Conservation (phyloP, 2,797 vertebrate species). For the Lateolabrax maculatus region DNA sequence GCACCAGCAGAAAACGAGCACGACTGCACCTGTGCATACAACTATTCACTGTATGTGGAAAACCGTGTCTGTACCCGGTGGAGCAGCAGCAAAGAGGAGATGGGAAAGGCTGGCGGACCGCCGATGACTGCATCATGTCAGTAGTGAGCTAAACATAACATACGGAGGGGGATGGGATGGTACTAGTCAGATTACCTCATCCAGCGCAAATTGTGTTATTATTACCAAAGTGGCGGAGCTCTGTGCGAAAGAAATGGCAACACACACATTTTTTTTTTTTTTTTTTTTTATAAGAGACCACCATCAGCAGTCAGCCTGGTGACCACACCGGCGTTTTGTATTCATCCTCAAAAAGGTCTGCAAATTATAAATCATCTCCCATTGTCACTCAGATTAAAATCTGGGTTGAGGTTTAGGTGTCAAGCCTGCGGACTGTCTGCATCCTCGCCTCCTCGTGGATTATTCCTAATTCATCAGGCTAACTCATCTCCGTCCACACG, state of each 20-base stretch:
- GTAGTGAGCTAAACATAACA: constrained; percentile 67
- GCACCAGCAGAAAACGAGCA: constrained; percentile 34
- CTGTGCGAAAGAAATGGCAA: constrained; percentile 10
- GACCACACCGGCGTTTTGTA: not conserved
- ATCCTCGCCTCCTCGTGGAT: constrained; percentile 28
- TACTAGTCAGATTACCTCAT: constrained; percentile 76
- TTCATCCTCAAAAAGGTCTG: not conserved
- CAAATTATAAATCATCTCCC: constrained; percentile 8
- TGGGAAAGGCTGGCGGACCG: constrained; percentile 30
- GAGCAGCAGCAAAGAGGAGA: constrained; percentile 28
- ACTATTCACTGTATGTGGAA: constrained; percentile 14
- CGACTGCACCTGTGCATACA: constrained; percentile 57
- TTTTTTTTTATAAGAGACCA: not conserved
- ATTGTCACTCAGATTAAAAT: constrained; percentile 29
- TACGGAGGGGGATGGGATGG: constrained; percentile 67
- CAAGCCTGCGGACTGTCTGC: constrained; percentile 11
- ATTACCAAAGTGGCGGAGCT: constrained; percentile 46
- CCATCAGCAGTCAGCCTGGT: constrained; percentile 8
- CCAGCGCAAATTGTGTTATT: constrained; percentile 70
- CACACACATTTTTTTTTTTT: not conserved
- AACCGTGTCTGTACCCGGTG: constrained; percentile 30
- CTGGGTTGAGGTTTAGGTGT: constrained; percentile 9
- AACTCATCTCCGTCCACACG: constrained; percentile 3
- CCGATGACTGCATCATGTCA: constrained; percentile 64
- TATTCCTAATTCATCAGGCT: constrained; percentile 42